Percentiles rank a stretch among this genome's conserved stretches.
These are phyloP conservation scores for Botia almorhae DNA, from an alignment of 2,797 vertebrate species.

Conservation along the genomic window DNA sequence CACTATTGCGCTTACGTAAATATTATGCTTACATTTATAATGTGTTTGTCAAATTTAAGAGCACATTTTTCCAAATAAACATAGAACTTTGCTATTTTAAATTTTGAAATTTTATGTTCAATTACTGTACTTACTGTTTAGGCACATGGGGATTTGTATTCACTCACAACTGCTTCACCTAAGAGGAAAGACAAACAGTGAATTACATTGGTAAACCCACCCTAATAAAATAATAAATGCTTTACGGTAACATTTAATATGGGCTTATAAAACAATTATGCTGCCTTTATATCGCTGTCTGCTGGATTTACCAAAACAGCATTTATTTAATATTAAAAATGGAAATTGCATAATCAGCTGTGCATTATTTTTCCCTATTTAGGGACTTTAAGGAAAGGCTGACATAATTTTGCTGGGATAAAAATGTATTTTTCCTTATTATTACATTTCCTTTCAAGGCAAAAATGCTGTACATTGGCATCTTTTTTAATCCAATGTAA, in stretches of 20 bases:
- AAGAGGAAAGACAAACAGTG: constrained; percentile 31
- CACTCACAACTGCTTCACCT: constrained; percentile 72
- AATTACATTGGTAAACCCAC: not conserved
- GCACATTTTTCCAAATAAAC: not conserved
- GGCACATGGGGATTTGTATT: constrained; percentile 70
- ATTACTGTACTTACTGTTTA: constrained; percentile 64
- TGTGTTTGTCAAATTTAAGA: not conserved
- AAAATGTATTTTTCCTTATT: too few relatives aligned
- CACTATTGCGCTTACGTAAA: too few relatives aligned
- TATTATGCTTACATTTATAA: not conserved
- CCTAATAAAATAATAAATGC: too few relatives aligned
- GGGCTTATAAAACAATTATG: too few relatives aligned
- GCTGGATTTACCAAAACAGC: not conserved
- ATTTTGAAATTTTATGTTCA: not conserved
- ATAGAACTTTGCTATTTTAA: too few relatives aligned
- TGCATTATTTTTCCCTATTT: not conserved
- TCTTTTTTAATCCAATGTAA: too few relatives aligned
- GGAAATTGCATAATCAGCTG: not conserved
- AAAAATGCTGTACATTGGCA: too few relatives aligned
- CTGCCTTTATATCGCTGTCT: not conserved
- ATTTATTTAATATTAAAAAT: not conserved
- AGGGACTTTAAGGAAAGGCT: not conserved
- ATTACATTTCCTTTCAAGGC: too few relatives aligned
- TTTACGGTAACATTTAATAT: not conserved
- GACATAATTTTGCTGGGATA: not conserved